phyloP scores from a whole-genome alignment of 2,888 invertebrate species.

The Dysmachus trigonus region DNA sequence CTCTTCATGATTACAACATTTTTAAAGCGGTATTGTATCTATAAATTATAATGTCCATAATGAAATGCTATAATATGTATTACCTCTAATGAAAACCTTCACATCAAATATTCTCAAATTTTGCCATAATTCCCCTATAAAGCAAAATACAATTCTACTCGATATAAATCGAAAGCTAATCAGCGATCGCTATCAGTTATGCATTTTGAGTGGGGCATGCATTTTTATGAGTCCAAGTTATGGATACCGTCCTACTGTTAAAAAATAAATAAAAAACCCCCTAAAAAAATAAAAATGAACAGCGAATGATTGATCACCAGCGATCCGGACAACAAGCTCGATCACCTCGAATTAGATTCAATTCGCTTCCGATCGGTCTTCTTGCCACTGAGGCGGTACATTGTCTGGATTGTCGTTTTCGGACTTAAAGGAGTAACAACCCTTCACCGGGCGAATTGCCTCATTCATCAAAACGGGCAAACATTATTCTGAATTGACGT shows the following conservation, averaged over 20 bases:
- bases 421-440: neutral
- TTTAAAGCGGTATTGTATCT: too few species aligned
- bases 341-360: neutral
- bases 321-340: neutral
- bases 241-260: neutral
- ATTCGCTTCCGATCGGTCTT: neutral
- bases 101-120: too few species aligned
- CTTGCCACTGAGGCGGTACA: neutral
- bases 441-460: neutral
- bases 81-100: too few species aligned
- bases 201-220: neutral
- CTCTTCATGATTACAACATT: too few species aligned
- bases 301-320: neutral
- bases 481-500: neutral
- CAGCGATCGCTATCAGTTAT: neutral
- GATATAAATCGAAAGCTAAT: neutral
- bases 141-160: neutral
- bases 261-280: neutral
- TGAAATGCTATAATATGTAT: too few species aligned
- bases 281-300: neutral
- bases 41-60: too few species aligned
- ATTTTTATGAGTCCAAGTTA: neutral
- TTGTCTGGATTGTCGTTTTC: neutral
- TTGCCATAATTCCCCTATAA: too few species aligned
- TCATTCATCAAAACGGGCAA: slow-evolving; percentile 6